These are phyloP conservation scores for Orycteropus afer DNA, from an alignment of 2,113 vertebrate species.

Conservation along the genomic window DNA sequence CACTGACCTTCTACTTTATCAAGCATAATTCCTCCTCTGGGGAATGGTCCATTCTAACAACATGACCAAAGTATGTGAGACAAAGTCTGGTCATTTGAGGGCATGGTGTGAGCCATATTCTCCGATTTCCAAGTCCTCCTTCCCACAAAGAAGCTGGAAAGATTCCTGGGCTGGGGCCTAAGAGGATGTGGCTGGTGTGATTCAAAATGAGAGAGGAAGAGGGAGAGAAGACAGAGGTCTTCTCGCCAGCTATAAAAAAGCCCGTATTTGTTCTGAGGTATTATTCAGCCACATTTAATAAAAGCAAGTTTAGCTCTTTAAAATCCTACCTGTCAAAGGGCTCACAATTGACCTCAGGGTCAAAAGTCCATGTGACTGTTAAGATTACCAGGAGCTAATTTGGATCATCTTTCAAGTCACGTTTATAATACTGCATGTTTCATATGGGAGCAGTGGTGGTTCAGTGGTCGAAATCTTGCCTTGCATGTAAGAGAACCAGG, in stretches of 20 bases:
- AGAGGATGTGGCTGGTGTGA: background rate
- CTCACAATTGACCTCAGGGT: background rate
- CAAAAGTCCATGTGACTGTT: background rate
- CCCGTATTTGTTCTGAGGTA: background rate
- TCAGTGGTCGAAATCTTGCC: background rate
- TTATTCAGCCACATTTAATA: constrained; percentile 23
- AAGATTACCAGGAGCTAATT: background rate
- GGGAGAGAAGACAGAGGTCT: background rate
- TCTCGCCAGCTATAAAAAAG: background rate
- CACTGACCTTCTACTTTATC: too few species aligned
- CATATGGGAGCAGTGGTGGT: background rate
- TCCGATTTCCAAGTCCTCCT: background rate
- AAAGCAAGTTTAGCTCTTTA: background rate
- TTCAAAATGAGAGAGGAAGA: background rate
- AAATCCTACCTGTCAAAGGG: background rate
- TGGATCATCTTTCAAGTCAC: background rate
- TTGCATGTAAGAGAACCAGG: background rate
- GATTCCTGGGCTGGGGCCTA: background rate
- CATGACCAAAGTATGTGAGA: too few species aligned
- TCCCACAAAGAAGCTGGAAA: background rate
- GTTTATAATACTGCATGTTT: background rate
- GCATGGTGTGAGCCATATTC: background rate
- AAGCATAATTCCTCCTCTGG: too few species aligned
- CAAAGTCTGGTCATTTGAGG: too few species aligned
- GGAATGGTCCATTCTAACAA: too few species aligned